Percentiles rank a stretch among this genome's conserved stretches.
phyloP scores from a whole-genome alignment of 2,888 invertebrate species.

The Cartodere bifasciata region DNA sequence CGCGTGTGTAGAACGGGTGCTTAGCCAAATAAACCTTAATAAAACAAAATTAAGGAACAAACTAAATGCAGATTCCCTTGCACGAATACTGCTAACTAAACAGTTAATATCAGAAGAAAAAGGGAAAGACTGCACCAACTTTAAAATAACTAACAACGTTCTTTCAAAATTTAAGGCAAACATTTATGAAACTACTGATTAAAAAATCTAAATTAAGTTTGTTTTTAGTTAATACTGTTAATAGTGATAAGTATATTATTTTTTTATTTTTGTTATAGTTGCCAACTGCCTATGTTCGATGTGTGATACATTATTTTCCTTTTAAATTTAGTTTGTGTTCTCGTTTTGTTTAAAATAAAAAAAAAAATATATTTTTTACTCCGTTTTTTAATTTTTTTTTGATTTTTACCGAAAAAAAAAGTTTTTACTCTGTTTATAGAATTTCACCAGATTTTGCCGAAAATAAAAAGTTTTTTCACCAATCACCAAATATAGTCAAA shows the following conservation, averaged over 20 bases:
- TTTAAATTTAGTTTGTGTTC: no score
- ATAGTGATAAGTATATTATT: not conserved
- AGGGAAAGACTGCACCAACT: conserved; percentile 1
- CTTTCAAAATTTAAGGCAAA: not conserved
- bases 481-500: no score
- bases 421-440: no score
- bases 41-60: conserved; percentile 11
- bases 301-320: not conserved
- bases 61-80: conserved; percentile 8
- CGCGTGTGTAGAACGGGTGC: conserved; percentile 12
- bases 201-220: not conserved
- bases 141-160: not conserved
- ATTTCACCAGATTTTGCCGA: no score
- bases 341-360: no score
- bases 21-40: conserved; percentile 12
- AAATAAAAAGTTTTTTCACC: no score
- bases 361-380: no score
- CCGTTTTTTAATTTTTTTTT: no score
- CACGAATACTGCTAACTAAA: no score
- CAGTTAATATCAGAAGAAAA: no score
- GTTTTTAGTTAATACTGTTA: not conserved
- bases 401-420: no score
- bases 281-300: not conserved
- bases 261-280: not conserved
- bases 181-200: not conserved